These are phyloP conservation scores for Plutomurus gul DNA, from an alignment of 1,140 invertebrate species.

Conservation along the genomic window DNA sequence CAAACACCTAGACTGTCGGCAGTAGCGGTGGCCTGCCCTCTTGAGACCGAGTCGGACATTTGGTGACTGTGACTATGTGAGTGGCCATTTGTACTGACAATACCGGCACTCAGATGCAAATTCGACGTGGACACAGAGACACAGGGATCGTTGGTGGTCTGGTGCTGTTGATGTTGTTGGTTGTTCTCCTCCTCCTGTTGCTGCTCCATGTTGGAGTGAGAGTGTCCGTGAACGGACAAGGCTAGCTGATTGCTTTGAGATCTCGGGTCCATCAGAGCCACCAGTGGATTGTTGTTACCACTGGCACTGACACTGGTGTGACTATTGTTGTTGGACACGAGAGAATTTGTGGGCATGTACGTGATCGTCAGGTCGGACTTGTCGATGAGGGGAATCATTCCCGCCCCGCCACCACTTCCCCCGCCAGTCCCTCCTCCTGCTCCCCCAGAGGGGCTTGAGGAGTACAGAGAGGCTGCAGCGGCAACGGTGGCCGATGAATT, in stretches of 20 bases:
- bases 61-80: conserved; percentile 21
- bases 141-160: not conserved
- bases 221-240: not conserved
- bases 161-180: not conserved
- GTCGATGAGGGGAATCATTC: conserved; percentile 39
- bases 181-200: not conserved
- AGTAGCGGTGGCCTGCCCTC: not conserved
- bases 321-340: not conserved
- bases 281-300: not conserved
- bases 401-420: not conserved
- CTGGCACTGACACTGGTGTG: conserved; percentile 1
- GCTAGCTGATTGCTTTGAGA: conserved; percentile 34
- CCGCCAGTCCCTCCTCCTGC: not conserved
- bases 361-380: conserved; percentile 51
- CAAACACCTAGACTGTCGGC: conserved; percentile 45
- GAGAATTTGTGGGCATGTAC: conserved; percentile 39
- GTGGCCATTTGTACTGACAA: conserved; percentile 12
- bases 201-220: not conserved
- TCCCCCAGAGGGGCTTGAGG: not conserved
- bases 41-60: conserved; percentile 15
- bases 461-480: not conserved
- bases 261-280: conserved; percentile 2
- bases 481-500: not conserved
- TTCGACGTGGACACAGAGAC: not conserved
- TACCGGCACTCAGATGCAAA: conserved; percentile 24